These are phyloP conservation scores for Ormyrus rosae DNA, from an alignment of 2,888 invertebrate species.

Conservation along the genomic window DNA sequence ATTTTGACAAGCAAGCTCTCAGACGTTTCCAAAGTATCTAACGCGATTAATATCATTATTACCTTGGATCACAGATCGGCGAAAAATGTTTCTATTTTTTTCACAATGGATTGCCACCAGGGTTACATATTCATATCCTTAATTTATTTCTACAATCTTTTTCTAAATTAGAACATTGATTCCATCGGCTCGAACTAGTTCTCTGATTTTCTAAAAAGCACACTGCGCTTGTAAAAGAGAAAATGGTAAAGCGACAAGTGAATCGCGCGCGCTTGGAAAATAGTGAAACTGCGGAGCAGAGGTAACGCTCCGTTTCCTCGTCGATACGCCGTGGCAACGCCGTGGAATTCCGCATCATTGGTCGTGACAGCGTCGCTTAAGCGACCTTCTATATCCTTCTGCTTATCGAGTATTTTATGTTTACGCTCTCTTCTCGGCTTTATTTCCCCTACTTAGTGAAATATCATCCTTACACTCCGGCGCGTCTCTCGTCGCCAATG, in stretches of 20 bases:
- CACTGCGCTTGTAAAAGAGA: not conserved
- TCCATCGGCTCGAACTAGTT: not conserved
- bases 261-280: constrained; percentile 17
- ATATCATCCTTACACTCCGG: constrained; percentile 26
- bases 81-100: too few relatives aligned
- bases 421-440: not conserved
- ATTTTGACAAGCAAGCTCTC: too few relatives aligned
- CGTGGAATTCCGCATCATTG: constrained; percentile 69
- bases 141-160: too few relatives aligned
- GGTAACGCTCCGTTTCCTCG: constrained; percentile 62
- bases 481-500: not conserved
- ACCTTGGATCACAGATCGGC: too few relatives aligned
- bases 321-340: constrained; percentile 59
- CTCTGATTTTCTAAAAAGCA: not conserved
- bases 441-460: not conserved
- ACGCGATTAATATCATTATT: too few relatives aligned
- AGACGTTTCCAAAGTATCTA: too few relatives aligned
- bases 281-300: not conserved
- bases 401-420: constrained; percentile 61
- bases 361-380: constrained; percentile 65
- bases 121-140: too few relatives aligned
- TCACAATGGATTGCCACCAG: too few relatives aligned
- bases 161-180: too few relatives aligned
- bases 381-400: constrained; percentile 68
- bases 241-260: constrained; percentile 7